Percentiles rank a stretch among this genome's conserved stretches.
Evolutionary conservation across 1,140 invertebrate genomes (phyloP).

Genomic region (Bombus picipes): DNA sequence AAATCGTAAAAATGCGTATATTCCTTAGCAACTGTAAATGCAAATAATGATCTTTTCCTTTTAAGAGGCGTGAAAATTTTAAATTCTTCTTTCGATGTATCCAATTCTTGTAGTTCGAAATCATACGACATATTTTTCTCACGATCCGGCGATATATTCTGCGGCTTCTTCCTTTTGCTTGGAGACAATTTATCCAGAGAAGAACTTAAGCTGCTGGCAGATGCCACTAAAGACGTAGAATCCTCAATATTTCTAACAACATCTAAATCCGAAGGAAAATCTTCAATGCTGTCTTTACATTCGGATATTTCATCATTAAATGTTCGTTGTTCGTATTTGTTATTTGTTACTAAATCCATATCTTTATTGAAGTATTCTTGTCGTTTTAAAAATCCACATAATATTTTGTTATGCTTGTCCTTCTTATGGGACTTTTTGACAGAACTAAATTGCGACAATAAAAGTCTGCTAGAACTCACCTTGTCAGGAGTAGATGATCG

Average conservation of each 20-base stretch:
- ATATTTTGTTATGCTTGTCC: constrained; percentile 74
- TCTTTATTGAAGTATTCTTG: constrained; percentile 61
- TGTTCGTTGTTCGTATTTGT: background rate
- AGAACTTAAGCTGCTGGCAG: background rate
- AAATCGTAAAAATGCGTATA: constrained; percentile 17
- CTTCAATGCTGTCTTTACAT: background rate
- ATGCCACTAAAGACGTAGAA: background rate
- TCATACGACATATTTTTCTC: background rate
- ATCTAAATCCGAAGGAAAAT: background rate
- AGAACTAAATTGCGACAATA: constrained; percentile 74
- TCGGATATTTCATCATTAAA: background rate
- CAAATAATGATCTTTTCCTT: constrained; percentile 61
- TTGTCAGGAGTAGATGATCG: constrained; percentile 75
- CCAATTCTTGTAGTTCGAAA: constrained; percentile 13
- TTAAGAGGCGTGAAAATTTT: constrained; percentile 78
- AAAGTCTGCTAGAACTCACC: constrained; percentile 75
- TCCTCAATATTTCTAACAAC: background rate
- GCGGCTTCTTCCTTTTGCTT: constrained; percentile 68
- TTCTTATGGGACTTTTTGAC: constrained; percentile 79
- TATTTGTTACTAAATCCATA: background rate
- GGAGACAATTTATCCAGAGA: constrained; percentile 54
- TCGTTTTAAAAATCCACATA: constrained; percentile 64
- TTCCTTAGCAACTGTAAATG: background rate
- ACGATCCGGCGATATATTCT: background rate
- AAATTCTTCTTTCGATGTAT: constrained; percentile 64